phyloP scores from a whole-genome alignment of 2,113 vertebrate genomes.

The Syrrhaptes paradoxus region DNA sequence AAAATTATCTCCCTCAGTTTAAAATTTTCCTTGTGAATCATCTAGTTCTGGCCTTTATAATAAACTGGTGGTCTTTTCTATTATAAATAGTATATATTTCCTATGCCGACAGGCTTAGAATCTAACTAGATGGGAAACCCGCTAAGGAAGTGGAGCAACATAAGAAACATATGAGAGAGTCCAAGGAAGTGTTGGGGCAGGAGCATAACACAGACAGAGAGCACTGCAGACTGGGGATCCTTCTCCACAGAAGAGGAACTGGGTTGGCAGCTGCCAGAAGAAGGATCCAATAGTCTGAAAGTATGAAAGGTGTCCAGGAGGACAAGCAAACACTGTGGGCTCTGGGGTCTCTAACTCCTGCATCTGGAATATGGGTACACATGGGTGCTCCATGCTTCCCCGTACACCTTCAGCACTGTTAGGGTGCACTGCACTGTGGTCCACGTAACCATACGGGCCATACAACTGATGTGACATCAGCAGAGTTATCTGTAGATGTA shows the following conservation, averaged over 20 bases:
- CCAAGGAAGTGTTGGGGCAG: neutral
- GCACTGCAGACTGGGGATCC: neutral
- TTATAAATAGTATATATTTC: neutral
- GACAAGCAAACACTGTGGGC: neutral
- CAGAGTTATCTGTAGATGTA: neutral
- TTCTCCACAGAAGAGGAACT: neutral
- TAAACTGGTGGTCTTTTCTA: neutral
- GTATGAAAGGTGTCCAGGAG: neutral
- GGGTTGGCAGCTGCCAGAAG: neutral
- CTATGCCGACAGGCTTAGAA: neutral
- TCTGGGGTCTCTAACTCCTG: accelerated
- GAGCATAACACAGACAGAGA: neutral
- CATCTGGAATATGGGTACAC: neutral
- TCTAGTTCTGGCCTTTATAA: neutral
- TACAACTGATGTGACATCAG: neutral
- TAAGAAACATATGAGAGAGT: neutral
- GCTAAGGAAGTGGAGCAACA: neutral
- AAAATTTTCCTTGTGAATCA: neutral
- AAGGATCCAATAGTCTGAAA: neutral
- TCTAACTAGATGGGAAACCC: neutral
- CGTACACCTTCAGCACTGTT: neutral
- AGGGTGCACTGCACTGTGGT: accelerated
- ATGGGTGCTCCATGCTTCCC: accelerated
- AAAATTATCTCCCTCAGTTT: neutral
- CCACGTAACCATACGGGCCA: neutral